These are phyloP conservation scores for Cyrtorhinus lividipennis DNA, from an alignment of 1,140 invertebrate genomes.

Conservation along the genomic window DNA sequence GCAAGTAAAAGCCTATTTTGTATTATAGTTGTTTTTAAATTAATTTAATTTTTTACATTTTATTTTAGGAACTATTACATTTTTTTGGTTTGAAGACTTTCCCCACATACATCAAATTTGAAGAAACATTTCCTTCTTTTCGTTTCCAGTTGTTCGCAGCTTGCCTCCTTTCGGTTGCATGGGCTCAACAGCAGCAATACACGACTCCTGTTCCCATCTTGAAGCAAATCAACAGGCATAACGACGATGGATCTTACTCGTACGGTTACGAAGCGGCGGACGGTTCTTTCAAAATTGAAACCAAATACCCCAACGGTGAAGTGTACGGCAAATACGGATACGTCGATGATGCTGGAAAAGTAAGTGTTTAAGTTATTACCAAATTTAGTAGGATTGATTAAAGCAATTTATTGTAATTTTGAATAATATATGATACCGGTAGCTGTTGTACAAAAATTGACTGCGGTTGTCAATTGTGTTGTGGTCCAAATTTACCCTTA, in stretches of 20 bases:
- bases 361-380: constrained; percentile 26
- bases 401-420: too few species aligned
- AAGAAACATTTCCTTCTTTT: background rate
- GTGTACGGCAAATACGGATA: constrained; percentile 72
- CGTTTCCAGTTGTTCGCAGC: constrained; percentile 27
- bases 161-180: constrained; percentile 22
- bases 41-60: background rate
- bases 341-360: constrained; percentile 56
- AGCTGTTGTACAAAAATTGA: too few species aligned
- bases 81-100: background rate
- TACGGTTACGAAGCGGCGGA: constrained; percentile 80
- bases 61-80: background rate
- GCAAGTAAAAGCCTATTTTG: background rate
- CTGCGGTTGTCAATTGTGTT: too few species aligned
- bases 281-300: constrained; percentile 85
- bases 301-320: constrained; percentile 64
- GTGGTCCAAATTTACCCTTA: too few species aligned
- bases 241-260: constrained; percentile 72
- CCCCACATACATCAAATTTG: background rate
- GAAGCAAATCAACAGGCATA: constrained; percentile 57
- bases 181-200: constrained; percentile 28
- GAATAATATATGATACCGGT: too few species aligned
- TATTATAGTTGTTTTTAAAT: background rate
- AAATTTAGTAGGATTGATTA: too few species aligned
- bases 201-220: constrained; percentile 52